Conservation (phyloP, 1,140 invertebrate species). For the Monochamus saltuarius region DNA sequence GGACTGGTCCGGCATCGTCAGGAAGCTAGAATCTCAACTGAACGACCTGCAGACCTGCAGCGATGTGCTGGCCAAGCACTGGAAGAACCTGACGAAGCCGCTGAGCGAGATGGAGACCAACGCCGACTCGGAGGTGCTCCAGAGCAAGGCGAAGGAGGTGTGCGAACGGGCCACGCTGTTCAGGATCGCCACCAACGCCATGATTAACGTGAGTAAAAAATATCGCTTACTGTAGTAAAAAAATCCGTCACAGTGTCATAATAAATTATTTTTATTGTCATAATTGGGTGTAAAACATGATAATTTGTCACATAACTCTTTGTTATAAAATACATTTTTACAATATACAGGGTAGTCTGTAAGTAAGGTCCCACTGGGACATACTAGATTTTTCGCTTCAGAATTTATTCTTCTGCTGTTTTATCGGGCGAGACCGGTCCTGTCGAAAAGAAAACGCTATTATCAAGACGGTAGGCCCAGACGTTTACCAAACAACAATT, state of each 20-base stretch:
- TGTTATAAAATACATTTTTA: no score
- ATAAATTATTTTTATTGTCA: no score
- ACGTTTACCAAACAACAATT: no score
- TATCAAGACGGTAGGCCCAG: no score
- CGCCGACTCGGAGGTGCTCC: conserved; percentile 59
- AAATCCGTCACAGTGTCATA: no score
- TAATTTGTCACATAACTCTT: no score
- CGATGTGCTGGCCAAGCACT: conserved; percentile 87
- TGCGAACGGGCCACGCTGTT: conserved; percentile 90
- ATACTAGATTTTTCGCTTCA: no score
- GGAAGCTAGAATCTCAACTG: conserved; percentile 61
- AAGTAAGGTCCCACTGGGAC: no score
- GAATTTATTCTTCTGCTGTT: background rate
- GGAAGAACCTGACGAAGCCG: conserved; percentile 77
- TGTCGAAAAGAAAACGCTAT: background rate
- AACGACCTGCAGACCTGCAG: conserved; percentile 86
- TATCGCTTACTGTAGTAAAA: no score
- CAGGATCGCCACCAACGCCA: conserved; percentile 90
- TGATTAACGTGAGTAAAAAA: conserved; percentile 84
- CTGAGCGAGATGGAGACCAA: conserved; percentile 78
- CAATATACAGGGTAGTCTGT: no score
- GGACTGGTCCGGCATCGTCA: conserved; percentile 60
- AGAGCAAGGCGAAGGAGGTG: conserved; percentile 70
- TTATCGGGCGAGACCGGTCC: background rate
- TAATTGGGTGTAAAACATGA: no score